Evolutionary conservation across 1,140 invertebrate species (phyloP), one percentile per base, ranked within the genome.

Genomic region (Chironomus tepperi): DNA sequence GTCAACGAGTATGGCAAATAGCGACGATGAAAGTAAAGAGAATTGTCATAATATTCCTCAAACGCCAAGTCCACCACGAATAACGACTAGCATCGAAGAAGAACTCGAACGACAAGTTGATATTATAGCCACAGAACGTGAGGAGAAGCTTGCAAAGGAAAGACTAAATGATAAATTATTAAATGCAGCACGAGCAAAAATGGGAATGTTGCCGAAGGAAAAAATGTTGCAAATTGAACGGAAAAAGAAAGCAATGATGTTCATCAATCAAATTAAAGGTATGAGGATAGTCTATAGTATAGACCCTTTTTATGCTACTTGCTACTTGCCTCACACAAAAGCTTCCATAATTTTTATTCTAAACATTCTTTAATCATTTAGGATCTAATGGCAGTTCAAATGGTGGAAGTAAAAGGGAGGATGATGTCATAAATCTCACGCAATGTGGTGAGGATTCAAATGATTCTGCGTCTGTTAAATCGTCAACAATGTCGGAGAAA

Each of bases 151-250:
- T 7, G 86, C 84, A 3, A 89, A 91, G 76, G 88, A 91, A 73
- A 85, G 85, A 73, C 79, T 90, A 1, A 89, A 86, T 78, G 89
- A 91, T 75, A 87, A 86, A 77, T 77, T 90, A 74, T 85, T 87
- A 8, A 83, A 84, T 64, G 87, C 87, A 3, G 86, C 87, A 0
- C 78, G 87, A 3, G 89, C 89, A 70, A 89, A 89, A 77, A 76
- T 89, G 57, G 82, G 84, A 7, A 83, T 84, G 2, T 78, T 82
- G 74, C 84, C 85, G 8, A 86, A 85, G 74, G 88, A 92, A 77
- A 87, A 88, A 78, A 89, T 90, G 73, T 77, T 92, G 5, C 90
- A 93, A 78, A 79, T 89, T 34, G 91, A 93, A 78, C 82, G 91
- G 6, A 92, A 91, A 78, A 86, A 87, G 74, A 87, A 87, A 78